Evolutionary conservation across 2,113 vertebrate species (phyloP), one percentile per base, ranked within the genome.

Genomic region (Chaenocephalus aceratus): DNA sequence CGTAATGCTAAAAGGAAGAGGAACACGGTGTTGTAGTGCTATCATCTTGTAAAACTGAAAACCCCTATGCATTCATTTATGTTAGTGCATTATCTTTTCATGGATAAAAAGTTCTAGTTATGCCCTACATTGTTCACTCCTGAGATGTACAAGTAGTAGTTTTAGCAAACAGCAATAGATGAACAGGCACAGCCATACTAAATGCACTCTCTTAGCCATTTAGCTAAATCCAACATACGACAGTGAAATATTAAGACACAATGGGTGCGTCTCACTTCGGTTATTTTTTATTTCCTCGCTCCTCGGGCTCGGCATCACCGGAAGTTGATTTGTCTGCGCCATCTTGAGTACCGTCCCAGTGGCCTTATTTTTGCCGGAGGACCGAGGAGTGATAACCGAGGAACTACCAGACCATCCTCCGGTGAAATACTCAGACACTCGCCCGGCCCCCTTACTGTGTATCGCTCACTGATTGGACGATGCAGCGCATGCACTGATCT

Each of bases 21-120:
- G 54, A 44, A 68, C 60, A n/a, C 11, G 3, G 51, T 78, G 45
- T 48, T 51, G 49, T 56, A 11, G 11, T 56, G 65, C 7, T 77
- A 45, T 72, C 60, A 70, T 76, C 72, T 77, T 64, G 44, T 59
- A 72, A 72, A 85, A 72, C 59, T 59, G 30, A 77, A 72, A 59
- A 54, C 75, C 56, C 69, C 18, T 61, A 30, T 75, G 53, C 77
- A 80, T 56, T 23, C n/a, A 61, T 83, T 73, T 26, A 60, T 69
- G 26, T 57, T 60, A 51, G 36, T 9, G 66, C 60, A 49, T 78
- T 75, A 52, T 66, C 12, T 51, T 59, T 26, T 56, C n/a, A 12
- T 34, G 26, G 36, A 46, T 52, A n/a, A 71, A 34, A 73, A 44
- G 66, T 18, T 64, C 21, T 44, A 49, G 30, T 30, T n/a, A 46